Evolutionary conservation across 37 sponge, comb jelly and placozoan genomes (phyloP).

Genomic region (Hexactinellida sp.): DNA sequence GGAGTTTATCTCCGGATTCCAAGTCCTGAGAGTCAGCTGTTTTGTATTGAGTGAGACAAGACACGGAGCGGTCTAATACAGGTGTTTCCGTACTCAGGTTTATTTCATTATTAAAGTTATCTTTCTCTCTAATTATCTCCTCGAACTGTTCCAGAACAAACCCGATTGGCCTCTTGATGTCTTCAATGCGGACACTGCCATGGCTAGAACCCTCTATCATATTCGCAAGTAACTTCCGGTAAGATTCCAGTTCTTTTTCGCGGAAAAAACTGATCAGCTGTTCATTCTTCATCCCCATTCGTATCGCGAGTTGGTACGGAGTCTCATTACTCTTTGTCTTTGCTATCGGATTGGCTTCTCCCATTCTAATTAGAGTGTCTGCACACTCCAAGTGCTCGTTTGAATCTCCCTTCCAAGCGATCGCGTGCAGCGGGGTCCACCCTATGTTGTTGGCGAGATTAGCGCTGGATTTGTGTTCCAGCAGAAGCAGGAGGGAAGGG

Average conservation of each 20-base stretch:
- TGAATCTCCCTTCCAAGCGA: not conserved
- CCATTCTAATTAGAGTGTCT: not conserved
- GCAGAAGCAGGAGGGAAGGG: not conserved
- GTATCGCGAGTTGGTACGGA: not conserved
- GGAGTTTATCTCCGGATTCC: not conserved
- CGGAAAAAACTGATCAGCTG: not conserved
- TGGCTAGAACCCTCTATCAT: not conserved
- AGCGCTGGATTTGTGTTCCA: not conserved
- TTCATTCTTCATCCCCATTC: slow-evolving; percentile 5
- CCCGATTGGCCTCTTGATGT: not conserved
- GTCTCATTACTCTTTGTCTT: slow-evolving; percentile 9
- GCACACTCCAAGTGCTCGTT: slow-evolving; percentile 4
- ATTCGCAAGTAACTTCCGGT: not conserved
- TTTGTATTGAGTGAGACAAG: not conserved
- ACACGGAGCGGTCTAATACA: not conserved
- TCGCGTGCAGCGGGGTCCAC: not conserved
- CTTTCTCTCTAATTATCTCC: not conserved
- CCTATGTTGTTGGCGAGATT: not conserved
- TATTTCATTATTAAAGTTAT: not conserved
- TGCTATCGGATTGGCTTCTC: not conserved
- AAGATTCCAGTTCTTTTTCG: not conserved
- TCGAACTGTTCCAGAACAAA: slow-evolving; percentile 8
- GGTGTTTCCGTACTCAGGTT: not conserved
- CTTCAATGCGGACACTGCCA: not conserved
- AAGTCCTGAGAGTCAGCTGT: not conserved